phyloP scores from a whole-genome alignment of 2,888 invertebrate genomes.

The Melanchra persicariae region DNA sequence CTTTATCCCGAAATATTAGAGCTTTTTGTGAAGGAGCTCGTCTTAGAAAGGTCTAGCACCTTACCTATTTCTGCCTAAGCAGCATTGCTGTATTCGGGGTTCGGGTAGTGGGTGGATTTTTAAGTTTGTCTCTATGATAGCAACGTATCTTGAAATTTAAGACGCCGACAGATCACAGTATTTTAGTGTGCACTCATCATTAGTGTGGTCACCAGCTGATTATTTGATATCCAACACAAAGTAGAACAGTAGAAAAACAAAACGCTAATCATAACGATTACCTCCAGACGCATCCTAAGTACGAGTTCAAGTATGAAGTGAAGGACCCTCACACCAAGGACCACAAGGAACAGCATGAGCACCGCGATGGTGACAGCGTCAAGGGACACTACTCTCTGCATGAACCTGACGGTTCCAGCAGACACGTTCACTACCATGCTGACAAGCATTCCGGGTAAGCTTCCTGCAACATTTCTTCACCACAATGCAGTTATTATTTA shows the following conservation, averaged over 20 bases:
- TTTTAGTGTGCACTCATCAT: neutral
- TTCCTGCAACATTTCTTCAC: neutral
- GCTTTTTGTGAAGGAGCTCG: neutral
- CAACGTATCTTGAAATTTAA: too few species aligned
- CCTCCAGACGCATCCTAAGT: conserved; percentile 73
- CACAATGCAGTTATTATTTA: neutral
- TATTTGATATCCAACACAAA: too few species aligned
- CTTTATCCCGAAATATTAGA: neutral
- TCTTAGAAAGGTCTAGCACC: neutral
- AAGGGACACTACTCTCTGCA: conserved; percentile 60
- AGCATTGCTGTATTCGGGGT: neutral
- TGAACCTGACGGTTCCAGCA: conserved; percentile 61
- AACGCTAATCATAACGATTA: neutral
- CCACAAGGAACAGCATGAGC: conserved; percentile 85
- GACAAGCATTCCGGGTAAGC: conserved; percentile 56
- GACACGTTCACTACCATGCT: conserved; percentile 60
- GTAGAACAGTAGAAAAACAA: too few species aligned
- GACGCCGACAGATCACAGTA: too few species aligned
- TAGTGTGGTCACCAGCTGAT: neutral
- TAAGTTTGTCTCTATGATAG: too few species aligned
- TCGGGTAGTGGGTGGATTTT: too few species aligned
- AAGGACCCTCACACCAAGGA: conserved; percentile 87
- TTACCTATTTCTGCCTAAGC: neutral
- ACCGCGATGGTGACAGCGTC: conserved; percentile 68
- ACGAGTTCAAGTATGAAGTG: conserved; percentile 85